Evolutionary conservation across 92 coral and sea anemone species (phyloP), one percentile per base, ranked within the genome.

Genomic region (Palythoa heliodiscus): DNA sequence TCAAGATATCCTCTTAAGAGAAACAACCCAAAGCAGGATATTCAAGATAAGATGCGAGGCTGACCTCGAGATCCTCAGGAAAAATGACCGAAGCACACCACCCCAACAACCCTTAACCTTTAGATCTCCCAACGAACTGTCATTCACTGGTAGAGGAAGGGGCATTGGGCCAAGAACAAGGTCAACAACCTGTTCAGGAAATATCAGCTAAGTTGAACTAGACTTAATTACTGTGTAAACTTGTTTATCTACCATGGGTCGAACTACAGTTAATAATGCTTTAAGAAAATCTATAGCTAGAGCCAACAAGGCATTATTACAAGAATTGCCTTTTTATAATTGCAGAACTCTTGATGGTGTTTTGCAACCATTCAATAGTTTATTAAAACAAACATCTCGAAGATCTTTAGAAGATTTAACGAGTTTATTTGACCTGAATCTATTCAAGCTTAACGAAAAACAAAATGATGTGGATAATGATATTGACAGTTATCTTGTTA

Each of bases 241-340:
- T 63, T 63, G 69, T 63, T 63, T 63, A 63, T 63, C 69, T 63
- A 63, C 69, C 69, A 63, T 20, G 69, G 69, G 69, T 63, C 69
- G 69, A 63, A 63, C 69, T 63, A 63, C 69, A 63, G 69, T 63
- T 63, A 29, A 63, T 63, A 63, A 63, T 63, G 69, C 69, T 63
- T 63, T 63, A 63, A 63, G 69, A 63, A 63, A 63, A 63, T 63
- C 69, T 63, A 63, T 63, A 63, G 69, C 69, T 63, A 63, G 69
- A 70, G 75, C 75, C 75, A 70, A 70, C 75, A 70, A 70, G 75
- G 75, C 75, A 70, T 70, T 70, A 70, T 70, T 70, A 70, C 75
- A 70, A 70, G 52, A 70, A 70, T 16, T 70, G 75, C 75, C 75
- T 70, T 70, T 70, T 70, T 70, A 70, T 70, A 70, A 70, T 50